Base-by-base conservation (phyloP, 2,888 invertebrate genomes). In the Chaitophorus viminalis region DNA sequence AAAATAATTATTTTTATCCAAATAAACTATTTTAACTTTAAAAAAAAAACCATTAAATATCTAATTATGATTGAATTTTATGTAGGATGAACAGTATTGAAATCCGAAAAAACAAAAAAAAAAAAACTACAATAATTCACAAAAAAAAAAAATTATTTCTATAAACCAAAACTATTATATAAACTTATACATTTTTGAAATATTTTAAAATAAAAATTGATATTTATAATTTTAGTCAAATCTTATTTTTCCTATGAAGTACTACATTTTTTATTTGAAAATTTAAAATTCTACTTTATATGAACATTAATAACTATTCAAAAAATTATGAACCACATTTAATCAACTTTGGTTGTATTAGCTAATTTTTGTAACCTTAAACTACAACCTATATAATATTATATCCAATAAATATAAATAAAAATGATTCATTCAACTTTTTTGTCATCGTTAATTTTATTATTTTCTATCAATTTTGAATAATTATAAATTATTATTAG, bases 81-180 rank as follows among this genome's bases (percentile, higher is more conserved):
- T 72, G 25, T 5, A 54, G 25, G 11, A 18, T 52, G 3, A 72
- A 52, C 33, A n/a, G 21, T 68, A 68, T 29, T 33, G n/a, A n/a
- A n/a, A n/a, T n/a, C n/a, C n/a, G n/a, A n/a, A n/a, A n/a, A n/a
- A n/a, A n/a, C n/a, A n/a, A n/a, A n/a, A n/a, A n/a, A 46, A 31
- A 25, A 75, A 21, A 1, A 76, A 76, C 46, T 25, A 84, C 60
- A 60, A 76, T 29, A 84, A 84, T 76, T 84, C 84, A 76, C 39
- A 29, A 39, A 76, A 84, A 76, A n/a, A n/a, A n/a, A n/a, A n/a
- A n/a, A n/a, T n/a, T n/a, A n/a, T n/a, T n/a, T n/a, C n/a, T n/a
- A n/a, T n/a, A n/a, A n/a, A n/a, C n/a, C n/a, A n/a, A n/a, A n/a
- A n/a, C n/a, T n/a, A n/a, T n/a, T n/a, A n/a, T n/a, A 11, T 29